phyloP scores from a whole-genome alignment of 2,888 invertebrate genomes.

The Metalampra italica region DNA sequence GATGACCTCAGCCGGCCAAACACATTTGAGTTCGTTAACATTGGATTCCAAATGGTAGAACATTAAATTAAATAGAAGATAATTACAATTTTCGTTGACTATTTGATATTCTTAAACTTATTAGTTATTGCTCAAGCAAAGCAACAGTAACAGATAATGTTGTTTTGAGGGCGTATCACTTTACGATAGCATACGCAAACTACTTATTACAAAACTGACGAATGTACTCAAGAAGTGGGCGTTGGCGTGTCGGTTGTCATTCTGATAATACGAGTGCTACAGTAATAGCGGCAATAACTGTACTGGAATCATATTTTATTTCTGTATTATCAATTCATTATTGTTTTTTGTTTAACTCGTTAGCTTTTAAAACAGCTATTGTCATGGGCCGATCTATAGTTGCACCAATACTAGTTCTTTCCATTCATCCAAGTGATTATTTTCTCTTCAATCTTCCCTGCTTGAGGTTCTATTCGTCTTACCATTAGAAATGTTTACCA shows the following conservation, averaged over 20 bases:
- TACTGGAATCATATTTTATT: too few species aligned
- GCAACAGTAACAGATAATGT: conserved; percentile 14
- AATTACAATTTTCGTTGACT: conserved; percentile 4
- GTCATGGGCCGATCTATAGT: too few species aligned
- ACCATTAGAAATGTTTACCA: background rate
- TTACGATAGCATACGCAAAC: conserved; percentile 20
- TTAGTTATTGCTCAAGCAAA: background rate
- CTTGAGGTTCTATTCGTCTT: too few species aligned
- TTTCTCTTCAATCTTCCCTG: too few species aligned
- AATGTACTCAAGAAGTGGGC: conserved; percentile 24
- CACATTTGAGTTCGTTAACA: too few species aligned
- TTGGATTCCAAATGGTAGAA: too few species aligned
- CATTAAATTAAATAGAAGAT: background rate
- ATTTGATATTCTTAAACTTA: background rate
- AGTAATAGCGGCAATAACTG: background rate
- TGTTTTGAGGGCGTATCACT: conserved; percentile 25
- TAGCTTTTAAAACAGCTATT: too few species aligned
- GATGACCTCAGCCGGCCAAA: too few species aligned
- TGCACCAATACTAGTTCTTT: too few species aligned
- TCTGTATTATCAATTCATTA: too few species aligned
- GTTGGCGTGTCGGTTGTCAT: conserved; percentile 29
- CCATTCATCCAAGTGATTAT: too few species aligned
- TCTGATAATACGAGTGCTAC: conserved; percentile 14
- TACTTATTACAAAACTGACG: conserved; percentile 18
- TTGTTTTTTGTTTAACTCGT: too few species aligned